Percentiles rank a stretch among this genome's conserved stretches.
phyloP scores from a whole-genome alignment of 1,140 invertebrate genomes.

The Onthophagus taurus region DNA sequence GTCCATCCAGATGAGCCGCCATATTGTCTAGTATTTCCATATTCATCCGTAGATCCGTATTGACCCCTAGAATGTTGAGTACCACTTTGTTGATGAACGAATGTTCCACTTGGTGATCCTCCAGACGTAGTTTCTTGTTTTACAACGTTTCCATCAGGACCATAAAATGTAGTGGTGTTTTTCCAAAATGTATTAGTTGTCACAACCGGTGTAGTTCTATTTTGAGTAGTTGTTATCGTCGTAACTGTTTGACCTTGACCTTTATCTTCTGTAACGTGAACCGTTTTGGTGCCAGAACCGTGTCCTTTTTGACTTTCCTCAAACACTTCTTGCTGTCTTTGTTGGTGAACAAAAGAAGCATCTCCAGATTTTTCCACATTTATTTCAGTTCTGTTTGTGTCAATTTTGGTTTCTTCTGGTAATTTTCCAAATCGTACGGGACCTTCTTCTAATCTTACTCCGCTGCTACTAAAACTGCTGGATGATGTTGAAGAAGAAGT shows the following conservation, averaged over 20 bases:
- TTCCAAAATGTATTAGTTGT: conserved; percentile 1
- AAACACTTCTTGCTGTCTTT: too few relatives aligned
- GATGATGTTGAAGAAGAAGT: background rate
- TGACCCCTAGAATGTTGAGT: too few relatives aligned
- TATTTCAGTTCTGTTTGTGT: conserved; percentile 17
- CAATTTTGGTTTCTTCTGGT: background rate
- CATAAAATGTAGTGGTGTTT: conserved; percentile 2
- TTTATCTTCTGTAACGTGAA: conserved; percentile 4
- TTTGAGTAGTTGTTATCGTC: conserved; percentile 16
- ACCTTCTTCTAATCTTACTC: conserved; percentile 16
- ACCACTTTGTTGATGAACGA: too few relatives aligned
- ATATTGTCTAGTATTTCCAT: too few relatives aligned
- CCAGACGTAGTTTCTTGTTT: background rate
- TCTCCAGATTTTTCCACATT: too few relatives aligned
- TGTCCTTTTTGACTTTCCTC: conserved; percentile 23
- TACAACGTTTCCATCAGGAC: background rate
- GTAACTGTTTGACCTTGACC: background rate
- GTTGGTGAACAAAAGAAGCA: conserved; percentile 35
- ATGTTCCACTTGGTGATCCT: too few relatives aligned
- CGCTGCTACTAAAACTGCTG: too few relatives aligned
- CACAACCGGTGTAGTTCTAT: conserved; percentile 19
- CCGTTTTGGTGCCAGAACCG: conserved; percentile 21
- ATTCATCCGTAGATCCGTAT: too few relatives aligned
- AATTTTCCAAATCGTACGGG: conserved; percentile 8
- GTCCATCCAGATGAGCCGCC: too few relatives aligned